Evolutionary conservation across 2,113 vertebrate species (phyloP).

Genomic region (Mirounga angustirostris): DNA sequence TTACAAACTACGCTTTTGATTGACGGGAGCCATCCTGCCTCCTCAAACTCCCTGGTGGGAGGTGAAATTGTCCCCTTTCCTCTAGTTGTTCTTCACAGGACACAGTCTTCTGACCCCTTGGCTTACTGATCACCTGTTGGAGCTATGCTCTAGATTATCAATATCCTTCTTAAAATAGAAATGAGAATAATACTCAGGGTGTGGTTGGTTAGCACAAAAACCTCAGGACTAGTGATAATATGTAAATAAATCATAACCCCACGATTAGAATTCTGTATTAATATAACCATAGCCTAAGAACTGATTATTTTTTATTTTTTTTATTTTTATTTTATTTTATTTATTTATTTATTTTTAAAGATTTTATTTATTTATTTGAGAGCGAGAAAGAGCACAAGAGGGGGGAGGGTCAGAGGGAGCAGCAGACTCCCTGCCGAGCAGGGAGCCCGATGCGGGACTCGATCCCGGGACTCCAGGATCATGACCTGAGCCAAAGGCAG

Average conservation of each 20-base stretch:
- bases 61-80: background rate
- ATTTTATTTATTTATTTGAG: no score
- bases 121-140: background rate
- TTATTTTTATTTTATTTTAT: no score
- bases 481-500: no score
- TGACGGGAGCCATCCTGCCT: background rate
- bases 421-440: no score
- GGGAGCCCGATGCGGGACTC: no score
- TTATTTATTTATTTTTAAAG: no score
- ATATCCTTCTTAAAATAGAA: constrained; percentile 40
- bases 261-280: background rate
- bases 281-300: background rate
- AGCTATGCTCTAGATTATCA: background rate
- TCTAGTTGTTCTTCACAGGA: background rate
- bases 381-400: no score
- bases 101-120: background rate
- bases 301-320: background rate
- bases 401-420: no score
- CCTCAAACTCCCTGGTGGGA: background rate
- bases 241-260: background rate
- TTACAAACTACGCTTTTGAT: background rate
- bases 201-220: background rate
- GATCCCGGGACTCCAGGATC: no score
- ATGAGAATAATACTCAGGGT: background rate
- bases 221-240: background rate